A percentile compares a stretch with the other conserved stretches of the same genome.
Evolutionary conservation across 64 coral and sea anemone species (phyloP).

Genomic region (Montipora efflorescens): DNA sequence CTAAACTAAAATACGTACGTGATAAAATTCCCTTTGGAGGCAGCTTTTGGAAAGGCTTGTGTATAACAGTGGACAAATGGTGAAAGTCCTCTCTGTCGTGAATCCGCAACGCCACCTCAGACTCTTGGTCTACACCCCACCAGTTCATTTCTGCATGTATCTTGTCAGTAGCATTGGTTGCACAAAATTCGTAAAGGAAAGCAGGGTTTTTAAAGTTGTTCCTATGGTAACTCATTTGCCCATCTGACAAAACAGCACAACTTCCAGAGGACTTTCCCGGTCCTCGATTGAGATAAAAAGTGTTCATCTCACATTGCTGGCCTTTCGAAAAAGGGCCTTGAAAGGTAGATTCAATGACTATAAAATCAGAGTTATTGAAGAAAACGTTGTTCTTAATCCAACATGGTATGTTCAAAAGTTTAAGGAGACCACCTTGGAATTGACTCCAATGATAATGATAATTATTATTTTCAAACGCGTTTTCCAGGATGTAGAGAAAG

Average conservation of each 20-base stretch:
- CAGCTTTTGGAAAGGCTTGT: conserved; percentile 49
- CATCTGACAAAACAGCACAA: conserved; percentile 58
- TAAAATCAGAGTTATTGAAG: conserved; percentile 65
- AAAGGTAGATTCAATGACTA: conserved; percentile 52
- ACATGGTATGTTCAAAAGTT: conserved; percentile 19
- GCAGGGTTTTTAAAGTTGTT: conserved; percentile 80
- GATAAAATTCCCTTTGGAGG: conserved; percentile 42
- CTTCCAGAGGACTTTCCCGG: no score
- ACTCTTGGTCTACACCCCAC: conserved; percentile 20
- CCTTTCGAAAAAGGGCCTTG: neutral
- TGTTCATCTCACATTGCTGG: conserved; percentile 64
- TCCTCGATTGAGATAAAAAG: conserved; percentile 48
- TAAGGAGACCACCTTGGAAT: conserved; percentile 3
- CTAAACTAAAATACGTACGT: conserved; percentile 22
- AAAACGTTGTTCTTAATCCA: conserved; percentile 60
- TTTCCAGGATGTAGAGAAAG: conserved; percentile 25
- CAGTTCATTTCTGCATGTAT: conserved; percentile 58
- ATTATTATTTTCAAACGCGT: conserved; percentile 43
- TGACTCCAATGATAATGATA: neutral
- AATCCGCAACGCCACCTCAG: conserved; percentile 5
- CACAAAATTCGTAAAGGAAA: conserved; percentile 71
- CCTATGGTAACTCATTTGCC: conserved; percentile 55
- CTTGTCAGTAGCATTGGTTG: neutral
- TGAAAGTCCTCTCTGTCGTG: conserved; percentile 1
- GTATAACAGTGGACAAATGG: conserved; percentile 15